Conservation (phyloP, 2,888 invertebrate genomes). For the Drosophila koepferae region DNA sequence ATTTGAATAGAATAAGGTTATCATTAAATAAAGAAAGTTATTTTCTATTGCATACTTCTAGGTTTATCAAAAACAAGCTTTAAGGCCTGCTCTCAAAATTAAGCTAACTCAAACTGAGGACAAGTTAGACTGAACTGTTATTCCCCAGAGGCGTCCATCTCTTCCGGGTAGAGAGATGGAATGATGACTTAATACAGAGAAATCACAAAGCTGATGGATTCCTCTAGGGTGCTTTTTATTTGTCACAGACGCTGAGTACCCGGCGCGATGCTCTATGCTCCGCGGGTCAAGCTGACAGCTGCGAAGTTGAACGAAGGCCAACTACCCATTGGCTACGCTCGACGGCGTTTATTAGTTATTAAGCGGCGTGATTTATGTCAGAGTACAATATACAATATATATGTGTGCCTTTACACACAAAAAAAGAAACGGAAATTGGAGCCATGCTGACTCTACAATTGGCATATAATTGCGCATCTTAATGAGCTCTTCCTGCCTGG, state of each 20-base stretch:
- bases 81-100: slow-evolving; percentile 34
- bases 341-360: slow-evolving; percentile 75
- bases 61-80: slow-evolving; percentile 5
- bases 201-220: slow-evolving; percentile 76
- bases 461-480: slow-evolving; percentile 53
- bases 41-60: slow-evolving; percentile 40
- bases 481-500: slow-evolving; percentile 57
- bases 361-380: slow-evolving; percentile 73
- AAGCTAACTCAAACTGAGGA: slow-evolving; percentile 37
- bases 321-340: slow-evolving; percentile 34
- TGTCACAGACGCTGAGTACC: slow-evolving; percentile 45
- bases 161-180: slow-evolving; percentile 22
- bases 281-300: slow-evolving; percentile 82
- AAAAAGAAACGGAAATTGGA: slow-evolving; percentile 22
- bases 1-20: too few relatives aligned
- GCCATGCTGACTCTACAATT: slow-evolving; percentile 48
- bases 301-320: slow-evolving; percentile 76
- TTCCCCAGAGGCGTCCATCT: slow-evolving; percentile 25
- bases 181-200: slow-evolving; percentile 75
- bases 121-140: neutral
- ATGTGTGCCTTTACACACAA: neutral
- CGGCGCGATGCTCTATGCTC: slow-evolving; percentile 77
- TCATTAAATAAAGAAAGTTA: too few relatives aligned
- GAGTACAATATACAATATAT: neutral
- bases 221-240: slow-evolving; percentile 73